These are phyloP conservation scores for Marasmarcha lunaedactyla DNA, from an alignment of 2,888 invertebrate species.

Conservation along the genomic window DNA sequence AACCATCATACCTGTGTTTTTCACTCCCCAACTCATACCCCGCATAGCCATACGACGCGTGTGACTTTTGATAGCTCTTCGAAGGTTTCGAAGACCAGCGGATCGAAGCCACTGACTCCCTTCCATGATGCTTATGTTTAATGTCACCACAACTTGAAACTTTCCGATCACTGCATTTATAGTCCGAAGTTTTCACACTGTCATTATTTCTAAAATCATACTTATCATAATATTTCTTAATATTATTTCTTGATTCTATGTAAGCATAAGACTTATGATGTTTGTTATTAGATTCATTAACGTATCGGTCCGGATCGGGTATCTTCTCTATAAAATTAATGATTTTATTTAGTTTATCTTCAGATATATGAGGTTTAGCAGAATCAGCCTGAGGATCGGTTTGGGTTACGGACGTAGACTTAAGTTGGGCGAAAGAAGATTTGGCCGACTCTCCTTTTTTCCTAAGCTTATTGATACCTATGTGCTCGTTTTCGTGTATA, in stretches of 20 bases:
- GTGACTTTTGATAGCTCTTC: too few species aligned
- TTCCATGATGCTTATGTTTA: too few species aligned
- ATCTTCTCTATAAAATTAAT: constrained; percentile 57
- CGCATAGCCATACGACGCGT: too few species aligned
- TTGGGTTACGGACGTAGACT: constrained; percentile 35
- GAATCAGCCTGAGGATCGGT: constrained; percentile 33
- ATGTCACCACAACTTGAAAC: too few species aligned
- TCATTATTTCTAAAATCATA: too few species aligned
- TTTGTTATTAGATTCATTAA: constrained; percentile 34
- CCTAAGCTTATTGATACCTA: constrained; percentile 37
- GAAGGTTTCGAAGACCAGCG: too few species aligned
- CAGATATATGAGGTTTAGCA: constrained; percentile 27
- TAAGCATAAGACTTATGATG: constrained; percentile 31
- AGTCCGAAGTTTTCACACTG: too few species aligned
- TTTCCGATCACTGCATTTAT: too few species aligned
- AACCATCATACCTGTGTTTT: too few species aligned
- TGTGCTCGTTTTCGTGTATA: constrained; percentile 47
- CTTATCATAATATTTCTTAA: too few species aligned
- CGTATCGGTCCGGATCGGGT: constrained; percentile 29
- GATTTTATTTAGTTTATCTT: constrained; percentile 53
- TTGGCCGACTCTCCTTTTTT: constrained; percentile 4
- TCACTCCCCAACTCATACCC: too few species aligned
- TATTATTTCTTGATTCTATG: constrained; percentile 14
- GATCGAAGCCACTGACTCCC: too few species aligned
- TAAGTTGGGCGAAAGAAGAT: constrained; percentile 9